Evolutionary conservation across 2,797 vertebrate genomes (phyloP), one percentile per base, ranked within the genome.

Genomic region (Garrulus glandarius): DNA sequence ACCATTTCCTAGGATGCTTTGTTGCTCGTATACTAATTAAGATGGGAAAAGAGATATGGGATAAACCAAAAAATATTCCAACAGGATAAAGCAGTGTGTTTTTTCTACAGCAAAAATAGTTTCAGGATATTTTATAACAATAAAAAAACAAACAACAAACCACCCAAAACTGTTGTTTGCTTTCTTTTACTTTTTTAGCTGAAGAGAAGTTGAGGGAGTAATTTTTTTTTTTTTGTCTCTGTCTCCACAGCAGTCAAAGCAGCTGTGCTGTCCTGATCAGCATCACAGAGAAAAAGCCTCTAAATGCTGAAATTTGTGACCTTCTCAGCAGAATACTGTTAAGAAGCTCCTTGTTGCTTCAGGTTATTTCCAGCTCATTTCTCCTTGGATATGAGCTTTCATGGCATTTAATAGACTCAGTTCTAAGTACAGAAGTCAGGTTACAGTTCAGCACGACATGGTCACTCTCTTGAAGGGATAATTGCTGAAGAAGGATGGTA

Each of bases 281-380:
- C 89, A 96, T 79, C 64, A 77, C 61, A 91, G 87, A 83, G 64
- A 89, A 96, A 96, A 44, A 94, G 61, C 80, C 80, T 96, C 84
- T 68, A 93, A 94, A 94, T 85, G 39, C 19, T 95, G 92, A 89
- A 94, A 98, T 92, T 94, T 95, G 76, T 97, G 96, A 97, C 96
- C 95, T 97, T 96, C 96, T 97, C 85, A 92, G 92, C 39, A 97
- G 93, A 95, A 95, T 79, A 68, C 74, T 94, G 74, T 90, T 94
- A 94, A 95, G 95, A 93, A 96, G 53, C 37, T 92, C 76, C 96
- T 96, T 93, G 91, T 96, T 97, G 95, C 97, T 97, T 93, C 79
- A 47, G 96, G 95, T 97, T 96, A 94, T 97, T 97, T 98, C 76
- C 95, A 95, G 85, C 96, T 97, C 92, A 95, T 95, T 96, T 97